These are phyloP conservation scores for Rhamnusium bicolor DNA, from an alignment of 2,888 invertebrate species.

Conservation along the genomic window DNA sequence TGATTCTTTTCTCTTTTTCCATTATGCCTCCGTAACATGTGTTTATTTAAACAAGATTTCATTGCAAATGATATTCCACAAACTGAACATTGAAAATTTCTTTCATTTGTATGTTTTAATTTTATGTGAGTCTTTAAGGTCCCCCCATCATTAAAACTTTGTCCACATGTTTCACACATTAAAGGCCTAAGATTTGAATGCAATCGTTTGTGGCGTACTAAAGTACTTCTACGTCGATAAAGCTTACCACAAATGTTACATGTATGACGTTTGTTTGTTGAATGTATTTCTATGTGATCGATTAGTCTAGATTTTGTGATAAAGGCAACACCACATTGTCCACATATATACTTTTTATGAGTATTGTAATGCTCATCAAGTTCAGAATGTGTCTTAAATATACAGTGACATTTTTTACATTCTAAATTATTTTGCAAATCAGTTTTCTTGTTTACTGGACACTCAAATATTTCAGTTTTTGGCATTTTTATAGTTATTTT, in stretches of 20 bases:
- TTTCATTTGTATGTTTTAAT: conserved; percentile 1
- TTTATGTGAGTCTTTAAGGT: conserved; percentile 13
- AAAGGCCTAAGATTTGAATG: conserved; percentile 9
- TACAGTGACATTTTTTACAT: too few species aligned
- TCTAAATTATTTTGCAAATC: too few species aligned
- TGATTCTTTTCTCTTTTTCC: conserved; percentile 14
- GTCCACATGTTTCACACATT: conserved; percentile 24
- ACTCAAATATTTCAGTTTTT: too few species aligned
- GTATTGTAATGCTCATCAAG: background rate
- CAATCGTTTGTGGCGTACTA: conserved; percentile 7
- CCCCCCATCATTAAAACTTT: conserved; percentile 10
- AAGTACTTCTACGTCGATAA: background rate
- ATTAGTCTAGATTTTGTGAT: background rate
- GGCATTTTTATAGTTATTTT: too few species aligned
- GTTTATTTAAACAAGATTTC: conserved; percentile 26
- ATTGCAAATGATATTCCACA: conserved; percentile 24
- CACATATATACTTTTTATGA: background rate
- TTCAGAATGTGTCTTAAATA: too few species aligned
- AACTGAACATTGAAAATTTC: conserved; percentile 10
- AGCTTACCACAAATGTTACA: conserved; percentile 17
- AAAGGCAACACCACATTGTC: conserved; percentile 2
- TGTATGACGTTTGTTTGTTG: background rate
- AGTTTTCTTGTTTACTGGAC: too few species aligned
- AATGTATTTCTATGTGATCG: conserved; percentile 6
- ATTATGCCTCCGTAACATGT: conserved; percentile 8